Base-by-base conservation (phyloP, 2,113 vertebrate genomes). In the Benitochromis conjunctus region DNA sequence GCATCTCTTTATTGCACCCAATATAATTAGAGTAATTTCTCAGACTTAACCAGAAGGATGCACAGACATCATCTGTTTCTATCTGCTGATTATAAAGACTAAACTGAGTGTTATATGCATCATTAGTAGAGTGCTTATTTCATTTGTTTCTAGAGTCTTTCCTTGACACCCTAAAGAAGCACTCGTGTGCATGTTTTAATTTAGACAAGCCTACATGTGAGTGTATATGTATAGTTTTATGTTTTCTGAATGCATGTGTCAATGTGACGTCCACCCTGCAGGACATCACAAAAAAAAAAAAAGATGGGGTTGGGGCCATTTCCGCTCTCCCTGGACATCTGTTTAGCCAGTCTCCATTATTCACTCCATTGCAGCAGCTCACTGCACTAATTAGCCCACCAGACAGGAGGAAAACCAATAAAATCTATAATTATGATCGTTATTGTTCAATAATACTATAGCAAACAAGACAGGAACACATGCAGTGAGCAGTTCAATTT, bases 291-390 rank as follows among this genome's bases (percentile, higher is more conserved):
- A 38, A 38, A 12, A 0, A 81, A 41, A 81, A 84, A 46, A 5
- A 36, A 19, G 31, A 43, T 8, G 57, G 34, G 77, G 62, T 31
- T 34, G 24, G 41, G 16, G 34, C 9, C 36, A 74, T 51, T 38
- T 38, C 46, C 18, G 80, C 29, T 60, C 26, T 18, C 56, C 56
- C 55, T 81, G 82, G 91, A 89, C 85, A 90, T 91, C 88, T 89
- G 91, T 84, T 26, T 26, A 7, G 76, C 86, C 82, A 51, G 58
- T 55, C 86, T 76, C 54, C 54, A 58, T 83, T 79, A 34, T 54
- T 86, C 18, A 51, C 51, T 69, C 74, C 71, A 86, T 14, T 83
- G 56, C 60, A 78, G 79, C 57, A 66, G 24, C 57, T 89, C 74
- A 86, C 38, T 80, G 12, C 3, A 60, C 24, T 82, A 46, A 91